Conservation (phyloP, 2,113 vertebrate species). For the Eonycteris spelaea region DNA sequence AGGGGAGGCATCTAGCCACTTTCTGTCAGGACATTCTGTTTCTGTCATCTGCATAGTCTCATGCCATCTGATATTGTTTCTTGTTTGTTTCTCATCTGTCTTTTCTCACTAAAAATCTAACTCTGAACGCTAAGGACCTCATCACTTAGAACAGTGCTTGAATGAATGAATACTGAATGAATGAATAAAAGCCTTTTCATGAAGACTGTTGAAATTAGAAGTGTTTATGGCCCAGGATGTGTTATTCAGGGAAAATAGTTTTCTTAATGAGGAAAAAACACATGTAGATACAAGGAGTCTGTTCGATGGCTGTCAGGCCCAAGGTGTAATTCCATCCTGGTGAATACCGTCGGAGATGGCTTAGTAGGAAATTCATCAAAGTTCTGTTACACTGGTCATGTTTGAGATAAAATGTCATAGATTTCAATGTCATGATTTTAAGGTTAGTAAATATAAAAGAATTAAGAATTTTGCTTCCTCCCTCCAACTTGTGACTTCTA, state of each 20-base stretch:
- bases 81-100: not conserved
- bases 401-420: conserved; percentile 22
- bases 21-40: not conserved
- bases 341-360: not conserved
- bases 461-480: not conserved
- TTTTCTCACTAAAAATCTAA: not conserved
- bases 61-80: not conserved
- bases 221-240: conserved; percentile 10
- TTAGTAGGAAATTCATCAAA: not conserved
- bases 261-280: conserved; percentile 50
- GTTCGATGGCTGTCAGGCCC: not conserved
- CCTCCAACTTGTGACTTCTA: not conserved
- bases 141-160: not conserved
- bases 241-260: conserved; percentile 35
- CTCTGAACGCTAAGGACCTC: not conserved
- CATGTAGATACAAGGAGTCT: not conserved
- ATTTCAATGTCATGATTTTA: conserved; percentile 6
- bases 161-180: conserved; percentile 18
- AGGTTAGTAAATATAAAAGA: not conserved
- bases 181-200: conserved; percentile 31
- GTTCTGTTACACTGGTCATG: not conserved
- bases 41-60: not conserved
- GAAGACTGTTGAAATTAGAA: conserved; percentile 39
- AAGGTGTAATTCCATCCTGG: not conserved
- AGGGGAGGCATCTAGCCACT: not conserved